Percentiles rank a stretch among this genome's conserved stretches.
These are phyloP conservation scores for Neuroterus valhalla DNA, from an alignment of 1,140 invertebrate species.

Conservation along the genomic window DNA sequence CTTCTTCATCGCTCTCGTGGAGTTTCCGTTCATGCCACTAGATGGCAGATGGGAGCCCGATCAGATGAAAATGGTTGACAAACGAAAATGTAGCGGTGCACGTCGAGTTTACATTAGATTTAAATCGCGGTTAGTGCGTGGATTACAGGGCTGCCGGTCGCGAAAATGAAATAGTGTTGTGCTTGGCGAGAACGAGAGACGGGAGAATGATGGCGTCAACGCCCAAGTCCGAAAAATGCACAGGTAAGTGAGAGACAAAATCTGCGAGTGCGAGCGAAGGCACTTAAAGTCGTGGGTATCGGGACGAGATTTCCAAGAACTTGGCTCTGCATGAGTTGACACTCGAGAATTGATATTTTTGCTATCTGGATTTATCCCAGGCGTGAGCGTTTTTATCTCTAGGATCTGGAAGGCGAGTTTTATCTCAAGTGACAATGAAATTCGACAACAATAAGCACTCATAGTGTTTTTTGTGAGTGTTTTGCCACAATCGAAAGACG, in stretches of 20 bases:
- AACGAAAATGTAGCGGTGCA: slow-evolving; percentile 73
- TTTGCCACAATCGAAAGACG: slow-evolving; percentile 30
- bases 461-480: too few relatives aligned
- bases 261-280: slow-evolving; percentile 16
- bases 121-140: slow-evolving; percentile 67
- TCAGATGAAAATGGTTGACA: slow-evolving; percentile 70
- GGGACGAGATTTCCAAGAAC: slow-evolving; percentile 22
- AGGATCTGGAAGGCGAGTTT: not conserved
- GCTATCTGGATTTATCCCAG: not conserved
- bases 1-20: too few relatives aligned
- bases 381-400: not conserved
- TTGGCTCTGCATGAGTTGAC: slow-evolving; percentile 33
- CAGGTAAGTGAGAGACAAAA: slow-evolving; percentile 61
- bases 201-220: slow-evolving; percentile 67
- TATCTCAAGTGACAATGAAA: slow-evolving; percentile 8
- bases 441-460: slow-evolving; percentile 14
- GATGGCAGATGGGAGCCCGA: slow-evolving; percentile 29
- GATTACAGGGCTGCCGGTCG: slow-evolving; percentile 58
- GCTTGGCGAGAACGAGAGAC: slow-evolving; percentile 45
- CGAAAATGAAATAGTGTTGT: slow-evolving; percentile 66
- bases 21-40: not conserved
- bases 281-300: not conserved
- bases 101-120: slow-evolving; percentile 70
- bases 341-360: not conserved
- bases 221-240: slow-evolving; percentile 71